These are phyloP conservation scores for Trematomus bernacchii DNA, from an alignment of 2,797 vertebrate species.

Conservation along the genomic window DNA sequence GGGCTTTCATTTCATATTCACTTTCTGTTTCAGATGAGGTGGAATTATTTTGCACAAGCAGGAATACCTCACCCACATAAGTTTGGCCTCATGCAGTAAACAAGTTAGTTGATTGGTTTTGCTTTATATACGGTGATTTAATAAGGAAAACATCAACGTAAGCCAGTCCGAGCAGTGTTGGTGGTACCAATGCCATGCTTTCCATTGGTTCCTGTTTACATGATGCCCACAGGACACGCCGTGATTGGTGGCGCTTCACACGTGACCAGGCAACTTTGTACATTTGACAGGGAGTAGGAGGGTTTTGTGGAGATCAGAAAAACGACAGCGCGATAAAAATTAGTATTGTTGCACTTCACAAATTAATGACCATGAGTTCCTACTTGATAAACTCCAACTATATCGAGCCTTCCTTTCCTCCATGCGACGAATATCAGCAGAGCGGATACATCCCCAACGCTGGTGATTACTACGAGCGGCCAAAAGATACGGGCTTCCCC, in stretches of 20 bases:
- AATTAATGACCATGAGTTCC: constrained; percentile 99
- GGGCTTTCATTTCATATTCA: constrained; percentile 37
- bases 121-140: constrained; percentile 81
- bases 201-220: constrained; percentile 96
- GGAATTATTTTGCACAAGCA: constrained; percentile 28
- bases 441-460: constrained; percentile 90
- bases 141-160: constrained; percentile 84
- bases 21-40: constrained; percentile 36
- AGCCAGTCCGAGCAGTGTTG: constrained; percentile 76
- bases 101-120: constrained; percentile 79
- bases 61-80: constrained; percentile 71
- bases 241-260: constrained; percentile 90
- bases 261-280: constrained; percentile 95
- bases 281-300: constrained; percentile 93
- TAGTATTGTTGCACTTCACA: constrained; percentile 97
- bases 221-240: constrained; percentile 91
- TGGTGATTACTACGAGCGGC: constrained; percentile 91
- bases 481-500: constrained; percentile 90
- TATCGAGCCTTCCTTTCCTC: constrained; percentile 98
- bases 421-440: constrained; percentile 97
- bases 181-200: constrained; percentile 84
- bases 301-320: constrained; percentile 97
- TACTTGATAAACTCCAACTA: constrained; percentile 99
- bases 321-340: constrained; percentile 99
- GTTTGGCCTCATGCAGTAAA: constrained; percentile 72